A percentile compares a stretch with the other conserved stretches of the same genome.
Evolutionary conservation across 2,888 invertebrate genomes (phyloP).

Genomic region (Macaria notata): DNA sequence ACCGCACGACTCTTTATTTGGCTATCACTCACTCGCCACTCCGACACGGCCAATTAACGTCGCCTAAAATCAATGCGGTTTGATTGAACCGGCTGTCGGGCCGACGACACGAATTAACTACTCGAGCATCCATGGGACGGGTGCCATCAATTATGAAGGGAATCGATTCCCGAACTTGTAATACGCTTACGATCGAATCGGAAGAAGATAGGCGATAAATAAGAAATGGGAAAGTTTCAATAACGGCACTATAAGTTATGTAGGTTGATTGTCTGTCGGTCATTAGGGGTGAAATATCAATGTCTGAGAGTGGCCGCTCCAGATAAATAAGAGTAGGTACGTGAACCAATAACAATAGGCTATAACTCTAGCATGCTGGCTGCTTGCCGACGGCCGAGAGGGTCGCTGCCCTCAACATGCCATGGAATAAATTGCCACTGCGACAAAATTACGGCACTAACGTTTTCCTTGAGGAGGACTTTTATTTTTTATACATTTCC

Average conservation of each 20-base stretch:
- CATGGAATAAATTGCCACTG: constrained; percentile 5
- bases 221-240: constrained; percentile 8
- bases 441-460: constrained; percentile 12
- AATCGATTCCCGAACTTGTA: constrained; percentile 11
- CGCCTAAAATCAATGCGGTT: constrained; percentile 25
- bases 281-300: too few species aligned
- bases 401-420: constrained; percentile 8
- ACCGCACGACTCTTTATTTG: constrained; percentile 48
- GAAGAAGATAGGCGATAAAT: constrained; percentile 16
- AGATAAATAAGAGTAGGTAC: neutral
- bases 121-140: constrained; percentile 3
- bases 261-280: too few species aligned
- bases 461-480: neutral
- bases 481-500: neutral
- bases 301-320: neutral
- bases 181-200: constrained; percentile 1
- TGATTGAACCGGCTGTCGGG: constrained; percentile 25
- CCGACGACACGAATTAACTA: constrained; percentile 7
- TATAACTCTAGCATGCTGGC: neutral
- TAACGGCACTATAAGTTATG: neutral
- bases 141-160: constrained; percentile 16
- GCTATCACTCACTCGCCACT: constrained; percentile 47
- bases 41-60: constrained; percentile 47
- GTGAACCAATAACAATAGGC: neutral
- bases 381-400: neutral